Percentiles rank a stretch among this genome's conserved stretches.
phyloP scores from a whole-genome alignment of 2,113 vertebrate genomes.

The Edolisoma coerulescens region DNA sequence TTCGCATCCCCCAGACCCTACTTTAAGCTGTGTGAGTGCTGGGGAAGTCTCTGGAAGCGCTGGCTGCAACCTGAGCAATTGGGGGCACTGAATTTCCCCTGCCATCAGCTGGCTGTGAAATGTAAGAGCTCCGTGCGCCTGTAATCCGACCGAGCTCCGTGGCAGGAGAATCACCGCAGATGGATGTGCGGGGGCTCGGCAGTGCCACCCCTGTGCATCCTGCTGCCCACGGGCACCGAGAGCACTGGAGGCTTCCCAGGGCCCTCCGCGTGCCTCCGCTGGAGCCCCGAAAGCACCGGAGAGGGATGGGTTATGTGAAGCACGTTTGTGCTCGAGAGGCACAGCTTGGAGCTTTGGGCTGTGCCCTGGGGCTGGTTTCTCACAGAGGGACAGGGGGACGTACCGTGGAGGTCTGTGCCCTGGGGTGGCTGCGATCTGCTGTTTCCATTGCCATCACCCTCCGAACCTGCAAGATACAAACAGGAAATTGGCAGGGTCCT shows the following conservation, averaged over 20 bases:
- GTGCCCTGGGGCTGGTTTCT: not conserved
- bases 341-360: not conserved
- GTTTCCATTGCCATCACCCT: slow-evolving; percentile 52
- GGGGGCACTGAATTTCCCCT: not conserved
- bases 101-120: not conserved
- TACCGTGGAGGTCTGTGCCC: slow-evolving; percentile 40
- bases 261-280: fast-evolving
- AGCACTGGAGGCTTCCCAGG: fast-evolving
- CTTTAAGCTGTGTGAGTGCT: not conserved
- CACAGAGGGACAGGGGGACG: not conserved
- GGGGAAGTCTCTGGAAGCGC: not conserved
- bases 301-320: not conserved
- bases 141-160: fast-evolving
- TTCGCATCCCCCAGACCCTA: not conserved
- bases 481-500: not conserved
- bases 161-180: not conserved
- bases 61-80: not conserved
- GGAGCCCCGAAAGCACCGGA: not conserved
- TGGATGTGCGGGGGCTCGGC: fast-evolving
- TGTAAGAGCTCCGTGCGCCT: not conserved
- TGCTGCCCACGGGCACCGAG: fast-evolving
- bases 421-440: slow-evolving; percentile 15
- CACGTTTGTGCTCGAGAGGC: fast-evolving
- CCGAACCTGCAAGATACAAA: slow-evolving; percentile 4
- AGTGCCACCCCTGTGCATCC: not conserved